These are phyloP conservation scores for Plusia festucae DNA, from an alignment of 2,888 invertebrate species.

Conservation along the genomic window DNA sequence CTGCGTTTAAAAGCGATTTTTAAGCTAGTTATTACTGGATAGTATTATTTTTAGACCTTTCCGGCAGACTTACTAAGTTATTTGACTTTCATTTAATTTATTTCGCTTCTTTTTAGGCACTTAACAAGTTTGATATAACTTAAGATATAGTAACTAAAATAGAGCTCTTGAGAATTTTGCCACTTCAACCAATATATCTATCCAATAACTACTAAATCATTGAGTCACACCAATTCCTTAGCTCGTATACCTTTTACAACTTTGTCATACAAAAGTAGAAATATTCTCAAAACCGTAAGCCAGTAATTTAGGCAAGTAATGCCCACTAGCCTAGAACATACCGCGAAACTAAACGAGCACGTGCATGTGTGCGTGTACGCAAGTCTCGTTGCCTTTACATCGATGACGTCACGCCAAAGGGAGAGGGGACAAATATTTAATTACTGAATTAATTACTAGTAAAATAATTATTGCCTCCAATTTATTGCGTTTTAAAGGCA, in stretches of 20 bases:
- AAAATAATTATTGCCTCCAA: background rate
- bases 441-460: slow-evolving; percentile 16
- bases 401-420: slow-evolving; percentile 60
- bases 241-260: no score
- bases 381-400: slow-evolving; percentile 50
- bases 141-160: no score
- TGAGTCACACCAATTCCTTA: no score
- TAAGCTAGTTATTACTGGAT: background rate
- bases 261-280: no score
- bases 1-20: slow-evolving; percentile 25
- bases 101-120: no score
- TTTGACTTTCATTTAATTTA: no score
- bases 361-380: slow-evolving; percentile 54
- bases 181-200: no score
- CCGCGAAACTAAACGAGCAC: slow-evolving; percentile 44
- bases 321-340: slow-evolving; percentile 35
- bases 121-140: no score
- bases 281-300: background rate
- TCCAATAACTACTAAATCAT: no score
- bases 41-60: no score
- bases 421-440: slow-evolving; percentile 24
- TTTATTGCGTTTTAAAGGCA: slow-evolving; percentile 11
- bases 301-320: slow-evolving; percentile 2
- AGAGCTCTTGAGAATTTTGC: no score
- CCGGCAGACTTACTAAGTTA: no score